phyloP scores from a whole-genome alignment of 2,113 vertebrate genomes.

The Blennius ocellaris region DNA sequence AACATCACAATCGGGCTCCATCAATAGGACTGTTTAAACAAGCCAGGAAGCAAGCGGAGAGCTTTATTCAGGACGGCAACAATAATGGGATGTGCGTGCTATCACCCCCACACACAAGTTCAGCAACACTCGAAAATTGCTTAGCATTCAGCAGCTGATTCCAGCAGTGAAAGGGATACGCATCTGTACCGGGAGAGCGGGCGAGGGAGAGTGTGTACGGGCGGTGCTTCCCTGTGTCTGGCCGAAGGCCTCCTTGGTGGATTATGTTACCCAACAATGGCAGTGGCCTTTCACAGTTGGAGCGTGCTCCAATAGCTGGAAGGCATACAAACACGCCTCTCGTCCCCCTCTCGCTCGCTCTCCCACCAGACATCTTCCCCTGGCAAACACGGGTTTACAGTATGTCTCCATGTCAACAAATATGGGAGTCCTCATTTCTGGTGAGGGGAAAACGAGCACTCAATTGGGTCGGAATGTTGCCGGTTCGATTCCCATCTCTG shows the following conservation, averaged over 20 bases:
- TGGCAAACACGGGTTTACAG: constrained; percentile 45
- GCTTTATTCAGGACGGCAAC: constrained; percentile 42
- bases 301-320: constrained; percentile 68
- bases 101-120: constrained; percentile 24
- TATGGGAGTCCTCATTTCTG: constrained; percentile 36
- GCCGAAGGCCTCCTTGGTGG: constrained; percentile 73
- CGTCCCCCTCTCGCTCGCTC: constrained; percentile 21
- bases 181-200: constrained; percentile 40
- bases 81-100: constrained; percentile 27
- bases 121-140: constrained; percentile 45
- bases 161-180: constrained; percentile 50
- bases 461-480: no score
- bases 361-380: constrained; percentile 49
- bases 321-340: constrained; percentile 68
- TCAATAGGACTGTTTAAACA: constrained; percentile 37
- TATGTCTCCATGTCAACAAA: constrained; percentile 60
- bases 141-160: constrained; percentile 63
- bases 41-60: constrained; percentile 11
- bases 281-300: constrained; percentile 73
- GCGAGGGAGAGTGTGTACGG: constrained; percentile 22
- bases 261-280: constrained; percentile 78
- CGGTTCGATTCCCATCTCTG: no score
- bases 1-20: constrained; percentile 6
- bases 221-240: constrained; percentile 59
- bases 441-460: constrained; percentile 25